Base-by-base conservation (phyloP, 2,888 invertebrate species). In the Acrobasis suavella region DNA sequence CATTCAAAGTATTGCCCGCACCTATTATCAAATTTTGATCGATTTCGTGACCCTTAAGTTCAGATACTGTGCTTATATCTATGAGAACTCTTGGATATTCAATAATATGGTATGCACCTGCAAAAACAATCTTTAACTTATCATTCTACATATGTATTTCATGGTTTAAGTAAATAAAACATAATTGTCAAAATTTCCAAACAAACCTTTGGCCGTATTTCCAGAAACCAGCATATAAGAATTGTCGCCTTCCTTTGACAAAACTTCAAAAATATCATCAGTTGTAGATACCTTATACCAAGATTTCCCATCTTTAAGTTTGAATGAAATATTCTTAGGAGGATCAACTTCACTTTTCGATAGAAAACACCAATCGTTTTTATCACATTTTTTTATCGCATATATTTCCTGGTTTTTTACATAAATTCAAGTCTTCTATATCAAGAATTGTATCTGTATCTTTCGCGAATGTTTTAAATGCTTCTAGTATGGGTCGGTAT, bases 401-500 rank as follows among this genome's bases (percentile, higher is more conserved):
- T 0, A n/a, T 49, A 10, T 67, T 62, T 9, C 69, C 72, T 37
- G 66, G 70, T 61, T 73, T 76, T 37, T 72, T 67, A 59, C 75
- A 80, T 65, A 71, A 72, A 49, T 68, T 66, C 5, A 82, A 62
- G 62, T 77, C 79, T 67, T 88, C 79, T 39, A 83, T 82, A 62
- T 86, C 94, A 10, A 72, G 62, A 67, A 94, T 81, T n/a, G 75
- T 70, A 0, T 93, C 89, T 8, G 94, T 93, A 73, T 95, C 95
- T 32, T 77, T 86, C 0, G 95, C 95, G 66, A 96, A 95, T n/a
- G 94, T 94, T 75, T 96, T 96, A 82, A 96, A 96, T 0, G 96
- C 94, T 72, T 96, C 96, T 54, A 96, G 79, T 62, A 97, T 96
- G 1, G 96, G 94, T 9, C 96, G 91, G 72, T 96, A 96, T 0